Base-by-base conservation (phyloP, 1,140 invertebrate genomes). In the Acyrthosiphon pisum region DNA sequence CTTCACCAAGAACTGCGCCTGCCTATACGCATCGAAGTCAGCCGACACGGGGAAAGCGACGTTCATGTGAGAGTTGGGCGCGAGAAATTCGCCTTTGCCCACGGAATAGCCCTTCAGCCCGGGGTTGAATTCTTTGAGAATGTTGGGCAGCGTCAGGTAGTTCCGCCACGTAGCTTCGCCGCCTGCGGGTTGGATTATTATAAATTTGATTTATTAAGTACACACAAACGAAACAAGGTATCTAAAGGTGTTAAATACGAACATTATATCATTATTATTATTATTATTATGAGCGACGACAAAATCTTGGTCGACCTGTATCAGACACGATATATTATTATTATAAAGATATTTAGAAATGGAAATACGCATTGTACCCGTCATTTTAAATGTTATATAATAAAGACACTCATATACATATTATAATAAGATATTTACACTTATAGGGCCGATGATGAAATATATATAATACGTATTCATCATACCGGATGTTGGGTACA, bases 61-160 rank as follows among this genome's bases (percentile, higher is more conserved):
- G 94, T 97, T 97, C 87, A 97, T 94, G 93, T 96, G 95, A 0
- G 97, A 96, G 94, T 96, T 96, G 46, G 95, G 95, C 0, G 96
- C 96, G n/a, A 97, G 95, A 95, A 97, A 97, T 94, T 97, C 97
- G 7, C 97, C 97, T 3, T 96, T 97, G 48, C 97, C 97, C 0
- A 96, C 97, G 6, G 97, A 97, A 94, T 96, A 97, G 0, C 97
- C 97, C 0, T 95, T 96, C 48, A 97, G 94, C 46, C 96, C 95
- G 7, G 96, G 96, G 94, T 97, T 97, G 95, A 96, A 97, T 94
- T 97, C 96, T 95, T 97, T 97, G 14, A 97, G 95, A 93, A 97
- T 96, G 94, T 97, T 97, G 0, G 97, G 97, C 30, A 97, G 94
- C 0, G 97, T 97, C 37, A 97, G 95, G 94, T 96, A 97, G 94